Conservation (phyloP, 2,113 vertebrate genomes). For the Indicator maculatus region DNA sequence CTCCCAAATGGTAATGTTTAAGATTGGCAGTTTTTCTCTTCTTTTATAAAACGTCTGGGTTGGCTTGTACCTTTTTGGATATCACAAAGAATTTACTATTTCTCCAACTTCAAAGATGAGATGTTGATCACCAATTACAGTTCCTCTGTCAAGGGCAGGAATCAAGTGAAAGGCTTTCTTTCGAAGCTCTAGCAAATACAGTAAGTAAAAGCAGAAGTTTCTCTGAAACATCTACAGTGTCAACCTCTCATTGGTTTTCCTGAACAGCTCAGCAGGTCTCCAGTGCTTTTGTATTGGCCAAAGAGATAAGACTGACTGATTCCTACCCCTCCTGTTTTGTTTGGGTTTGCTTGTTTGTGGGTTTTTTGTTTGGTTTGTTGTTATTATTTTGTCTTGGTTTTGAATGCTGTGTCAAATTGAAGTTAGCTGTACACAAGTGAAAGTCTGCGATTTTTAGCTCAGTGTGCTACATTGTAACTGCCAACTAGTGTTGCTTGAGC, state of each 20-base stretch:
- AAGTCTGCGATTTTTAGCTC: neutral
- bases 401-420: neutral
- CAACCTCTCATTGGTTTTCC: neutral
- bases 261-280: conserved; percentile 6
- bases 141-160: neutral
- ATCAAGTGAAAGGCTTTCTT: neutral
- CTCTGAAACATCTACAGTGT: neutral
- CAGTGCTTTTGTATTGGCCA: neutral
- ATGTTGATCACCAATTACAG: neutral
- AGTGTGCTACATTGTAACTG: neutral
- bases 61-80: neutral
- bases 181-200: neutral
- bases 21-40: neutral
- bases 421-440: neutral
- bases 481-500: neutral
- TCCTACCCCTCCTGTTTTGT: neutral
- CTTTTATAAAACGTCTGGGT: neutral
- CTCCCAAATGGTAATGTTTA: neutral
- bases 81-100: neutral
- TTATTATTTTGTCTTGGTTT: too few species aligned
- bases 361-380: too few species aligned
- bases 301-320: neutral
- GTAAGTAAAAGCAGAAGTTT: neutral
- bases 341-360: neutral
- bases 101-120: neutral